These are phyloP conservation scores for Balanococcus diminutus DNA, from an alignment of 2,888 invertebrate species.

Conservation along the genomic window DNA sequence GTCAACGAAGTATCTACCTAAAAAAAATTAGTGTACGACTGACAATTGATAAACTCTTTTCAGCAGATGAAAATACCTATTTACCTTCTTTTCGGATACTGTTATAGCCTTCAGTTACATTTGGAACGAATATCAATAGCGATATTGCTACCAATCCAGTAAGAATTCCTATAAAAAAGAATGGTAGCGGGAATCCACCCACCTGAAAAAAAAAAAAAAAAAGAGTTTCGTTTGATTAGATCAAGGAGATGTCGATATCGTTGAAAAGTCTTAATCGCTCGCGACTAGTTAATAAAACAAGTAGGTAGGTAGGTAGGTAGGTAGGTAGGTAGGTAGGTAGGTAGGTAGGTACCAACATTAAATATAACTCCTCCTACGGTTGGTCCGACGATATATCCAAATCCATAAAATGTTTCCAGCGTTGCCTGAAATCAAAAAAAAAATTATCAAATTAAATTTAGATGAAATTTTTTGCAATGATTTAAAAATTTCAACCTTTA, in stretches of 20 bases:
- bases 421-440: slow-evolving; percentile 60
- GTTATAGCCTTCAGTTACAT: background rate
- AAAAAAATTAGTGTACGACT: no score
- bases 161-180: slow-evolving; percentile 62
- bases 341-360: slow-evolving; percentile 59
- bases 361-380: slow-evolving; percentile 61
- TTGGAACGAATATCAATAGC: slow-evolving; percentile 46
- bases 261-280: background rate
- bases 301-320: background rate
- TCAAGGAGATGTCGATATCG: background rate
- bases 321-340: background rate
- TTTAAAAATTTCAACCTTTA: background rate
- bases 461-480: no score
- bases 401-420: slow-evolving; percentile 62
- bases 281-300: background rate
- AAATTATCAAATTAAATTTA: background rate
- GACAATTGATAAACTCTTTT: no score
- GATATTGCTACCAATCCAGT: slow-evolving; percentile 46
- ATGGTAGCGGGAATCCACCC: slow-evolving; percentile 64
- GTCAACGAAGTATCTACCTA: no score
- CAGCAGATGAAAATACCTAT: no score
- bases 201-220: slow-evolving; percentile 58
- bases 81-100: background rate
- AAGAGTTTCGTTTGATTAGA: background rate
- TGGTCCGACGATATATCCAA: slow-evolving; percentile 62